A percentile compares a stretch with the other conserved stretches of the same genome.
phyloP scores from a whole-genome alignment of 2,888 invertebrate genomes.

The Yponomeuta plumbellus region DNA sequence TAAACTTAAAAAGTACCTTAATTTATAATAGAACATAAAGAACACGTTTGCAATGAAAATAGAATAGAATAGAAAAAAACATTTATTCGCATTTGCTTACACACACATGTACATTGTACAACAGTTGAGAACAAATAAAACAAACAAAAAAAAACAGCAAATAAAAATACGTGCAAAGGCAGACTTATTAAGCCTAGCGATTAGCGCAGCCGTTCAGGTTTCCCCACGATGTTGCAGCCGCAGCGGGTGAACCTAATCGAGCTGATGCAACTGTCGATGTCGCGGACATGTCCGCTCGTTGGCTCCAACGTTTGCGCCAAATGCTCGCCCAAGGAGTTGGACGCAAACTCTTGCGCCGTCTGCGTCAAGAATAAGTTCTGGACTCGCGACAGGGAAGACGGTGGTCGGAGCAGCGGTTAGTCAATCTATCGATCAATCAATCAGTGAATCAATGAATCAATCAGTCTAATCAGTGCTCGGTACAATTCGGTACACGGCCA shows the following conservation, averaged over 20 bases:
- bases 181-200: too few relatives aligned
- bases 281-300: not conserved
- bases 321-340: not conserved
- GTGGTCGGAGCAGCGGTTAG: not conserved
- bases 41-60: too few relatives aligned
- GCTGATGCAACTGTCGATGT: not conserved
- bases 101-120: too few relatives aligned
- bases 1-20: too few relatives aligned
- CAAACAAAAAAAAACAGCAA: not conserved
- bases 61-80: too few relatives aligned
- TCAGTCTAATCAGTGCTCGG: too few relatives aligned
- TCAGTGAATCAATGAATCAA: too few relatives aligned
- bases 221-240: not conserved
- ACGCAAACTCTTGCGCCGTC: not conserved
- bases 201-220: not conserved
- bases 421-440: not conserved
- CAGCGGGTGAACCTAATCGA: not conserved
- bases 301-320: slow-evolving; percentile 2
- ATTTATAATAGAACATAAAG: too few relatives aligned
- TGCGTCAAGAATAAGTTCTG: not conserved
- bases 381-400: not conserved
- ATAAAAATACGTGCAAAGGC: too few relatives aligned
- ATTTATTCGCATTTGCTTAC: too few relatives aligned
- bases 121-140: not conserved
- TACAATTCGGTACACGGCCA: too few relatives aligned